Percentiles rank a stretch among this genome's conserved stretches.
Conservation (phyloP, 2,888 invertebrate genomes). For the Drosophila sordidapex region DNA sequence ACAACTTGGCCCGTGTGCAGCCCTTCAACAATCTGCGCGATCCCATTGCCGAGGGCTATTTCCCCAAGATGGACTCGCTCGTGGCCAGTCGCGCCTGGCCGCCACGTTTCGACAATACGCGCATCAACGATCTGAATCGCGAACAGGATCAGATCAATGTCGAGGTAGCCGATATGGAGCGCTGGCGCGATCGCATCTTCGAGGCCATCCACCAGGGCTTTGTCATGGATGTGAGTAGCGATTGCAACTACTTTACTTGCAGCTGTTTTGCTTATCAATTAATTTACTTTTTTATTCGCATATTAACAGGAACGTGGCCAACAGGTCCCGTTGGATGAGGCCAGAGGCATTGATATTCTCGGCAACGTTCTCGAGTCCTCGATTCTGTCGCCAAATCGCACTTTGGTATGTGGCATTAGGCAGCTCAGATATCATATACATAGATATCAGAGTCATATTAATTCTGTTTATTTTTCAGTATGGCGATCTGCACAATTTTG, state of each 20-base stretch:
- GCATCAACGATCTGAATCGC: slow-evolving; percentile 88
- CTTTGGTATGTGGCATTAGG: slow-evolving; percentile 81
- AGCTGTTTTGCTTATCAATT: neutral
- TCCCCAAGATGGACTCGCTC: slow-evolving; percentile 92
- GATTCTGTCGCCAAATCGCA: slow-evolving; percentile 89
- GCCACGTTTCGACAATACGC: slow-evolving; percentile 87
- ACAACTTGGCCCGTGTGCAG: slow-evolving; percentile 88
- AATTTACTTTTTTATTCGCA: neutral
- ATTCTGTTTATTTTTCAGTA: slow-evolving; percentile 84
- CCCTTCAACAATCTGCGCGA: slow-evolving; percentile 88
- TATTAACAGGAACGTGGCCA: slow-evolving; percentile 86
- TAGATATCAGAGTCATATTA: rapidly evolving
- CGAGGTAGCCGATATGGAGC: slow-evolving; percentile 90
- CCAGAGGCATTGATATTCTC: slow-evolving; percentile 90
- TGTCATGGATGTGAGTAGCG: slow-evolving; percentile 86
- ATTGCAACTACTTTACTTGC: rapidly evolving
- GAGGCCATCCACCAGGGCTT: slow-evolving; percentile 89
- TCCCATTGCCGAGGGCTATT: slow-evolving; percentile 92
- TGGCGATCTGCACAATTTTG: slow-evolving; percentile 90
- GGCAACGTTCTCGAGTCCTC: slow-evolving; percentile 93
- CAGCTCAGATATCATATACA: neutral
- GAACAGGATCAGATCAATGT: slow-evolving; percentile 88
- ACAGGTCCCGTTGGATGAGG: slow-evolving; percentile 87
- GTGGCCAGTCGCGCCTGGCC: slow-evolving; percentile 92
- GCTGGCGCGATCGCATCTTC: slow-evolving; percentile 91